phyloP scores from a whole-genome alignment of 2,113 vertebrate genomes.

The Chaetodon trifascialis region DNA sequence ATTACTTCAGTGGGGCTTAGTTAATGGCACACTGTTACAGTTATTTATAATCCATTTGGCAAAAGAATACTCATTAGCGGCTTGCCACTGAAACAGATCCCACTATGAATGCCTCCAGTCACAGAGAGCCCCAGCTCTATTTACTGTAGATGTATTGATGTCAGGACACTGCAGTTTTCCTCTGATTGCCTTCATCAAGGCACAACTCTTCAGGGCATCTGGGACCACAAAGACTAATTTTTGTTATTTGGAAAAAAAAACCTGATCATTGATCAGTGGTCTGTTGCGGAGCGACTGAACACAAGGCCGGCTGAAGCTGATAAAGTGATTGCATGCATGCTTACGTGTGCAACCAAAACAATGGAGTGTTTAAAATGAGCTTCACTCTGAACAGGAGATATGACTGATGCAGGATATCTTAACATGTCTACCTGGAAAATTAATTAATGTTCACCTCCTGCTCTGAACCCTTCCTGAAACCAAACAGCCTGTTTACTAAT shows the following conservation, averaged over 20 bases:
- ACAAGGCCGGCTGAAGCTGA: not conserved
- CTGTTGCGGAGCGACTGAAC: not conserved
- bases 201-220: not conserved
- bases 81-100: slow-evolving; percentile 22
- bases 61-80: slow-evolving; percentile 41
- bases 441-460: too few relatives aligned
- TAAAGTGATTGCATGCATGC: not conserved
- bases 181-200: slow-evolving; percentile 11
- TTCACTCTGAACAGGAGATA: too few relatives aligned
- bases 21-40: slow-evolving; percentile 13
- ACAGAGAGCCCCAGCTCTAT: slow-evolving; percentile 13
- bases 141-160: slow-evolving; percentile 20
- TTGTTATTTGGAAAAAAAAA: not conserved
- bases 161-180: not conserved
- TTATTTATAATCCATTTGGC: slow-evolving; percentile 42
- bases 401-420: too few relatives aligned
- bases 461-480: too few relatives aligned
- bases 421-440: too few relatives aligned
- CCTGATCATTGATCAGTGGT: not conserved
- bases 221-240: not conserved
- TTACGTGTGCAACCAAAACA: not conserved
- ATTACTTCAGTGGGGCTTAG: slow-evolving; percentile 11
- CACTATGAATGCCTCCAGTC: not conserved
- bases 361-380: too few relatives aligned
- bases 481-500: too few relatives aligned